These are phyloP conservation scores for Charaxes varanes DNA, from an alignment of 1,140 invertebrate species.

Conservation along the genomic window DNA sequence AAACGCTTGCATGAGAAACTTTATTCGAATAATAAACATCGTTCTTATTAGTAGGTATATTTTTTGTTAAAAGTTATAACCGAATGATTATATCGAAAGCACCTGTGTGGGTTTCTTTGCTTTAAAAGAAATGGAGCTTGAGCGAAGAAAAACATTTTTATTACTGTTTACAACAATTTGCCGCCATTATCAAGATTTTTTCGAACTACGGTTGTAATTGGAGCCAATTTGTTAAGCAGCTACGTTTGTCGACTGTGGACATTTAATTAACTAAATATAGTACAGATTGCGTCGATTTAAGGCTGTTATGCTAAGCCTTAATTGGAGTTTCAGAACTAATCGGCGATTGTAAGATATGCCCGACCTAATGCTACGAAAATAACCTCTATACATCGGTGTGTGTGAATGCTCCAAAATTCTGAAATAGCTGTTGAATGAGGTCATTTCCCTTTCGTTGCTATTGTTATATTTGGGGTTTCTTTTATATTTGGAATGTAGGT, in stretches of 20 bases:
- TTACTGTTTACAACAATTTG: slow-evolving; percentile 14
- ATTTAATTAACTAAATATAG: slow-evolving; percentile 44
- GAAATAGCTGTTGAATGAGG: slow-evolving; percentile 44
- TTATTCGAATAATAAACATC: too few species aligned
- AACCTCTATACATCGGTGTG: slow-evolving; percentile 58
- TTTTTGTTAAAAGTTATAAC: too few species aligned
- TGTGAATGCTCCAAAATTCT: slow-evolving; percentile 50
- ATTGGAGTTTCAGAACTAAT: slow-evolving; percentile 54
- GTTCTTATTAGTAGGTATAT: too few species aligned
- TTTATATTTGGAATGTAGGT: too few species aligned
- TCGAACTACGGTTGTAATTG: slow-evolving; percentile 25
- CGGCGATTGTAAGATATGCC: slow-evolving; percentile 52
- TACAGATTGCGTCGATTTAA: slow-evolving; percentile 41
- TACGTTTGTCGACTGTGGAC: slow-evolving; percentile 16
- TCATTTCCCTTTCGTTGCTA: slow-evolving; percentile 67
- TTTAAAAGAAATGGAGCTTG: neutral
- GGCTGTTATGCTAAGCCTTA: slow-evolving; percentile 43
- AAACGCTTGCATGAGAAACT: too few species aligned
- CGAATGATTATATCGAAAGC: too few species aligned
- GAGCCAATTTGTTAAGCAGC: slow-evolving; percentile 28
- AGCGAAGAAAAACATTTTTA: neutral
- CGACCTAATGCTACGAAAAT: slow-evolving; percentile 47
- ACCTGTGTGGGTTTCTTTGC: neutral
- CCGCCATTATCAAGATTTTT: slow-evolving; percentile 20
- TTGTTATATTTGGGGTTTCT: too few species aligned